Percentiles rank a stretch among this genome's conserved stretches.
Evolutionary conservation across 2,888 invertebrate genomes (phyloP).

Genomic region (Suillia variegata): DNA sequence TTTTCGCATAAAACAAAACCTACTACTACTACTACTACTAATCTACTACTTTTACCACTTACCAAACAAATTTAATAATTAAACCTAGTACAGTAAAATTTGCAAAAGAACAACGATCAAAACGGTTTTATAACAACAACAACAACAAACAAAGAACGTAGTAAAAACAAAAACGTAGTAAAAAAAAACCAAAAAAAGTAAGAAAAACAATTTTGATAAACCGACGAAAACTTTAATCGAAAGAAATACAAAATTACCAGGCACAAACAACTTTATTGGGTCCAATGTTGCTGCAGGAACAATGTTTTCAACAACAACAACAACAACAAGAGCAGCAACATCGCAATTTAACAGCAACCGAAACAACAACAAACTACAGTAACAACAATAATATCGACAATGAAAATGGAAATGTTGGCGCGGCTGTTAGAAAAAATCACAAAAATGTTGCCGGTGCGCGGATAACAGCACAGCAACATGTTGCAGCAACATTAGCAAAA

Average conservation of each 20-base stretch:
- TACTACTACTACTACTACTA: neutral
- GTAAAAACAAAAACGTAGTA: no score
- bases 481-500: neutral
- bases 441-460: neutral
- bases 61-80: neutral
- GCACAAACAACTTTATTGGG: constrained; percentile 37
- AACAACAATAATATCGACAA: constrained; percentile 19
- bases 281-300: constrained; percentile 51
- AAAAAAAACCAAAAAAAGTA: no score
- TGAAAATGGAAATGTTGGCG: constrained; percentile 1
- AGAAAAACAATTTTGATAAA: constrained; percentile 16
- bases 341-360: constrained; percentile 16
- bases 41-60: neutral
- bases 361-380: constrained; percentile 20
- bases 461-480: neutral
- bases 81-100: constrained; percentile 10
- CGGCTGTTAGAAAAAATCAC: neutral
- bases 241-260: constrained; percentile 16
- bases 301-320: constrained; percentile 40
- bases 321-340: constrained; percentile 20
- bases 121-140: constrained; percentile 39
- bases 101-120: constrained; percentile 39
- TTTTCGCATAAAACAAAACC: neutral
- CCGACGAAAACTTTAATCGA: constrained; percentile 18
- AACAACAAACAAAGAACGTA: constrained; percentile 22